These are phyloP conservation scores for Acropora tenuis DNA, from an alignment of 64 coral and sea anemone genomes.

Conservation along the genomic window DNA sequence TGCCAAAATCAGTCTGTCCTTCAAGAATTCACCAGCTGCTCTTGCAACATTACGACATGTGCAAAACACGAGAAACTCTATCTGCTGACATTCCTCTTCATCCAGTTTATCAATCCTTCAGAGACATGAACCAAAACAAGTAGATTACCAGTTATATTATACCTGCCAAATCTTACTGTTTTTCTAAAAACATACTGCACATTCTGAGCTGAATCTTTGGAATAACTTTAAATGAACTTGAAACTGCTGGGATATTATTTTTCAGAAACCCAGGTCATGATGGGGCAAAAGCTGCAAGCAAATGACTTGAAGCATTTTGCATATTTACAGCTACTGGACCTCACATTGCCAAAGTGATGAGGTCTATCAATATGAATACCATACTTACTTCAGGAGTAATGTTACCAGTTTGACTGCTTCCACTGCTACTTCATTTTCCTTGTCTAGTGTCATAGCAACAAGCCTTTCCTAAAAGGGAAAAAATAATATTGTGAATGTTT, in stretches of 20 bases:
- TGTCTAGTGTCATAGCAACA: conserved; percentile 96
- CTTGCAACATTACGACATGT: conserved; percentile 88
- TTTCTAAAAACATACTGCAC: too few species aligned
- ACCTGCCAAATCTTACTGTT: too few species aligned
- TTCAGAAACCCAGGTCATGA: too few species aligned
- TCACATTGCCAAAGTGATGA: too few species aligned
- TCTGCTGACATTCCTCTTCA: conserved; percentile 97
- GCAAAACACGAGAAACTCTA: conserved; percentile 95
- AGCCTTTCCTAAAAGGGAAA: conserved; percentile 76
- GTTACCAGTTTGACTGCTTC: conserved; percentile 91
- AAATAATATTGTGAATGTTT: not conserved
- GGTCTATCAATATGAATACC: too few species aligned
- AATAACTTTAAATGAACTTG: too few species aligned
- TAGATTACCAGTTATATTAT: not conserved
- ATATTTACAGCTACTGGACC: too few species aligned
- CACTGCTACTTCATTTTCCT: conserved; percentile 93
- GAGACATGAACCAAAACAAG: not conserved
- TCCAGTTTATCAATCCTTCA: conserved; percentile 78
- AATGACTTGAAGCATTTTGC: not conserved
- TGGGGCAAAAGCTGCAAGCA: too few species aligned
- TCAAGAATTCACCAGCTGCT: conserved; percentile 81
- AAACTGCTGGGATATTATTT: too few species aligned
- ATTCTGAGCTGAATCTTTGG: too few species aligned
- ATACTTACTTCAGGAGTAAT: conserved; percentile 68
- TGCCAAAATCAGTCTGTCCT: conserved; percentile 74